Evolutionary conservation across 2,888 invertebrate genomes (phyloP).

Genomic region (Aphodius sticticus): DNA sequence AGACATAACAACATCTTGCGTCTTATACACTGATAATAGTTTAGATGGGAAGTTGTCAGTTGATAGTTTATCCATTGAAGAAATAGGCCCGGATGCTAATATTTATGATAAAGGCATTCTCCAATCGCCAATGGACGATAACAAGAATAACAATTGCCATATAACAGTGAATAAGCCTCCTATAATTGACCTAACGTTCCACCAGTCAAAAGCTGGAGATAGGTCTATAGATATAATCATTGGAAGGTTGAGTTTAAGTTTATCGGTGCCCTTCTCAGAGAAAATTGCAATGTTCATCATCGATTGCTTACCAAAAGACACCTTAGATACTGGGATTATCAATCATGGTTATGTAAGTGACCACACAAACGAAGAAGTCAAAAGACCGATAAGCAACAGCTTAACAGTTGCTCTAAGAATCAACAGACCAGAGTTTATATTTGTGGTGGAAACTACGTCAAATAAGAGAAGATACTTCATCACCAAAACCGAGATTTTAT

Average conservation of each 20-base stretch:
- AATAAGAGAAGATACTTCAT: slow-evolving; percentile 64
- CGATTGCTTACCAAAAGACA: slow-evolving; percentile 63
- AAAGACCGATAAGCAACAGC: slow-evolving; percentile 54
- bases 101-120: slow-evolving; percentile 72
- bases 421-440: slow-evolving; percentile 79
- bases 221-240: slow-evolving; percentile 74
- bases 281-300: slow-evolving; percentile 58
- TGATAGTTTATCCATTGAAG: slow-evolving; percentile 74
- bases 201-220: slow-evolving; percentile 69
- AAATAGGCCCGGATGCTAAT: slow-evolving; percentile 74
- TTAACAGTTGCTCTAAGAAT: slow-evolving; percentile 76
- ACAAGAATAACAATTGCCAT: slow-evolving; percentile 64
- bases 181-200: slow-evolving; percentile 74
- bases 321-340: slow-evolving; percentile 71
- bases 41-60: slow-evolving; percentile 74
- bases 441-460: slow-evolving; percentile 73
- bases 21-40: slow-evolving; percentile 74
- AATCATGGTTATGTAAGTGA: slow-evolving; percentile 78
- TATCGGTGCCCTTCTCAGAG: slow-evolving; percentile 76
- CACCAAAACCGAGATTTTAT: slow-evolving; percentile 72
- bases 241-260: slow-evolving; percentile 75
- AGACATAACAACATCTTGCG: slow-evolving; percentile 70
- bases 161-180: slow-evolving; percentile 73
- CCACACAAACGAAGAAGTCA: slow-evolving; percentile 48
- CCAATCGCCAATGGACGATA: slow-evolving; percentile 69